Conservation (phyloP, 2,113 vertebrate species). For the Clinocottus analis region DNA sequence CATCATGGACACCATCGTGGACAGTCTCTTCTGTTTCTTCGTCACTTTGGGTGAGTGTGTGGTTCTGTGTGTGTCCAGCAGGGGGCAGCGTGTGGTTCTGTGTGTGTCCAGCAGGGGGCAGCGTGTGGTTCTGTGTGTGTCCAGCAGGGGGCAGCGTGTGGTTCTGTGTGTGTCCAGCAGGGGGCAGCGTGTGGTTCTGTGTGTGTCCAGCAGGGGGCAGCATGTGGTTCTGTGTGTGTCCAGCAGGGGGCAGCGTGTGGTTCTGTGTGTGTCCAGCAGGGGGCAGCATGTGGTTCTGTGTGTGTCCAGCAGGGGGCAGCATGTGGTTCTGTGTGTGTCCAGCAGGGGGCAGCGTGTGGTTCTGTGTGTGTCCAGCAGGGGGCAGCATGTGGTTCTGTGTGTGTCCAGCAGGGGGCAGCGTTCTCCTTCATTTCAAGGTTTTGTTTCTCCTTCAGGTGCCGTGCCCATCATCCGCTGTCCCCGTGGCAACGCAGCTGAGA, state of each 20-base stretch:
- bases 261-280: constrained; percentile 38
- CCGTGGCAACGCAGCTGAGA: constrained; percentile 97
- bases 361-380: constrained; percentile 37
- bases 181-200: constrained; percentile 21
- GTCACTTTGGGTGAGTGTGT: constrained; percentile 96
- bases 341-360: constrained; percentile 45
- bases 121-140: neutral
- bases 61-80: constrained; percentile 28
- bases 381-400: constrained; percentile 16
- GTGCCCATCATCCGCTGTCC: constrained; percentile 98
- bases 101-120: constrained; percentile 47
- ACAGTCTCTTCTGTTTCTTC: constrained; percentile 99
- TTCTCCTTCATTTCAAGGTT: constrained; percentile 11
- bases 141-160: constrained; percentile 51
- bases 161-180: constrained; percentile 38
- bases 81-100: constrained; percentile 33
- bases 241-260: constrained; percentile 49
- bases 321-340: constrained; percentile 10
- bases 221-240: neutral
- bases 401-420: constrained; percentile 50
- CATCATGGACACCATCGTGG: constrained; percentile 98
- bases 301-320: constrained; percentile 49
- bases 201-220: constrained; percentile 48
- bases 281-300: constrained; percentile 13
- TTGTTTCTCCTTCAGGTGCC: constrained; percentile 84